Evolutionary conservation across 2,797 vertebrate genomes (phyloP).

Genomic region (Melanotaenia parkinsoni): DNA sequence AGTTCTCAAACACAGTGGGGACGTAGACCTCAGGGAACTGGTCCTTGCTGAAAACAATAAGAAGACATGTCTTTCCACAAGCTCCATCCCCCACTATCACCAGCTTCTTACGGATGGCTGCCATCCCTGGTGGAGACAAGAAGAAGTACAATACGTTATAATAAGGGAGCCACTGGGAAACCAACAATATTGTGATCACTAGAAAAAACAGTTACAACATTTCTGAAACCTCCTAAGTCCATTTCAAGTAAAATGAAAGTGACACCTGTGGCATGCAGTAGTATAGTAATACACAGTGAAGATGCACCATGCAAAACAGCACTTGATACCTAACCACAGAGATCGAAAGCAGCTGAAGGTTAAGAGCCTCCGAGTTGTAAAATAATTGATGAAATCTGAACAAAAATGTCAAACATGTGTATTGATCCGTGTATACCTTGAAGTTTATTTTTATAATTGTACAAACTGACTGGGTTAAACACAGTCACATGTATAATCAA

Average conservation of each 20-base stretch:
- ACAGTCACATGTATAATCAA: not conserved
- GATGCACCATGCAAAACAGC: conserved; percentile 12
- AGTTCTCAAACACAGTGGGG: conserved; percentile 98
- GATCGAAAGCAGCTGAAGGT: not conserved
- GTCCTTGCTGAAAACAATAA: conserved; percentile 99
- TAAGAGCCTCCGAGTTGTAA: not conserved
- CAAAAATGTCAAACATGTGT: not conserved
- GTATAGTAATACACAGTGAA: conserved; percentile 5
- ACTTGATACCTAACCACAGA: conserved; percentile 23
- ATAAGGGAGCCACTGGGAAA: conserved; percentile 4
- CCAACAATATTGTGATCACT: not conserved
- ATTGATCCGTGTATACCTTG: not conserved
- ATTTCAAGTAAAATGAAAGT: not conserved
- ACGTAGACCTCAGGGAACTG: conserved; percentile 99
- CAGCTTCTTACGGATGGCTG: conserved; percentile 98
- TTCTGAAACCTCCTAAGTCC: not conserved
- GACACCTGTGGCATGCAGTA: not conserved
- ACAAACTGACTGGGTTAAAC: not conserved
- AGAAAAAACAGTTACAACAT: not conserved
- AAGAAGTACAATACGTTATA: not conserved
- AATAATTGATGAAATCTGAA: conserved; percentile 1
- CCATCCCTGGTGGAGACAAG: conserved; percentile 86
- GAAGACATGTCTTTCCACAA: conserved; percentile 98
- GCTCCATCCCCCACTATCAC: conserved; percentile 99
- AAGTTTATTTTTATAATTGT: not conserved